Evolutionary conservation across 2,797 vertebrate species (phyloP), one percentile per base, ranked within the genome.

Genomic region (Coilia nasus): DNA sequence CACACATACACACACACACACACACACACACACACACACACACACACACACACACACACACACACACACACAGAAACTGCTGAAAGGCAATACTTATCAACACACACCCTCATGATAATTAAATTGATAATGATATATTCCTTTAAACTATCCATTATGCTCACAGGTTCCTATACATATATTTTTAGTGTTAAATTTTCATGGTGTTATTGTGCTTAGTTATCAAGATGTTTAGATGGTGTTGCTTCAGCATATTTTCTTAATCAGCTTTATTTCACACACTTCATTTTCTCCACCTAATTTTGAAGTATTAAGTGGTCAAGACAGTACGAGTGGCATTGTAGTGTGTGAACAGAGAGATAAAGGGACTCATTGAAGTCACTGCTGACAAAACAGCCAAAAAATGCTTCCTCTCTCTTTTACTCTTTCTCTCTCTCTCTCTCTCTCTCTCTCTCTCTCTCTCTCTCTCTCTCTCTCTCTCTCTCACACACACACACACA

Each of bases 31-130:
- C 35, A 19, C 6, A 21, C 64, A 71, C 71, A 44, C 64, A 71
- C 71, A 44, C 67, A 75, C 25, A 31, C 64, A 71, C 25, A 31
- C 64, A 71, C 25, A 82, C 83, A 86, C 81, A 41, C 67, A 84
- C 81, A 64, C 60, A 64, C 60, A 64, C 6, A 78, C 35, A 19
- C 6, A 21, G 31, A 7, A 78, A 19, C 31, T 44, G 31, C 17
- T 78, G 17, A 15, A 28, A 35, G n/a, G 15, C 12, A 71, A 67
- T 67, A 14, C 31, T 35, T 4, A 75, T 35, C 67, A 75, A 28
- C 14, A 5, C 11, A 15, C 67, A 75, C 6, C 15, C 1, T 75
- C 28, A 75, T 15, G 15, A 75, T 35, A 5, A 75, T 28, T 35
- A 15, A 28, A 71, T 19, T 35, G 28, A 17, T 75, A 35, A 31